Base-by-base conservation (phyloP, 2,797 vertebrate species). In the Sardinella longiceps region DNA sequence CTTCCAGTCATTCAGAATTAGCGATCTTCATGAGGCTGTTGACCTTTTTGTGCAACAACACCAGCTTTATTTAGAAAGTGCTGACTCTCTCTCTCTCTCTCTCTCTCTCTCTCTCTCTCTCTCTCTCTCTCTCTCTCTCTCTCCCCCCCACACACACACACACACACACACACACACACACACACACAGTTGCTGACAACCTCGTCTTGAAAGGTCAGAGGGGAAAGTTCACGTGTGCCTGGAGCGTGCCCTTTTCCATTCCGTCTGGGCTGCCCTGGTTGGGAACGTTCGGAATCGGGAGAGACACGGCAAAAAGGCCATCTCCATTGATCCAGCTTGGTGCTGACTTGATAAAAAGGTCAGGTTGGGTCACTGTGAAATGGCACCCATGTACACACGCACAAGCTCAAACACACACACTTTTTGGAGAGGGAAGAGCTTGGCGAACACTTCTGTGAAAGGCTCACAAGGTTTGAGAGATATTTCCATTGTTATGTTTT, bases 321-420 rank as follows among this genome's bases (percentile, higher is more conserved):
- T 87, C 88, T 89, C 90, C 92, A 95, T 94, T 93, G 93, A 95
- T 95, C 94, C 93, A 90, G 92, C 93, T 93, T 93, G 18, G 91
- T 50, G 89, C 93, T 92, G 91, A 94, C 93, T 94, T 92, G 87
- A 92, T 92, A 90, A 94, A 95, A 94, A 95, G 94, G 94, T 94
- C 94, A 94, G 90, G 90, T 80, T 89, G 91, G 93, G 93, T 92
- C 93, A 94, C 90, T 88, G 87, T 87, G 89, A 94, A 94, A 94
- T 94, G 93, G 93, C 94, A 94, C 90, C 23, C 86, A 91, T 89
- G 90, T 90, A 91, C 90, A 90, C 84, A 63, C 58, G 10, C 33
- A 18, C 6, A 46, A 28, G 84, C 90, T 86, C 92, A 60, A 86
- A 83, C 92, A 90, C 87, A 90, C 87, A 7, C 12, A 66, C 82